phyloP scores from a whole-genome alignment of 2,888 invertebrate species.

The Chrysina gloriosa region DNA sequence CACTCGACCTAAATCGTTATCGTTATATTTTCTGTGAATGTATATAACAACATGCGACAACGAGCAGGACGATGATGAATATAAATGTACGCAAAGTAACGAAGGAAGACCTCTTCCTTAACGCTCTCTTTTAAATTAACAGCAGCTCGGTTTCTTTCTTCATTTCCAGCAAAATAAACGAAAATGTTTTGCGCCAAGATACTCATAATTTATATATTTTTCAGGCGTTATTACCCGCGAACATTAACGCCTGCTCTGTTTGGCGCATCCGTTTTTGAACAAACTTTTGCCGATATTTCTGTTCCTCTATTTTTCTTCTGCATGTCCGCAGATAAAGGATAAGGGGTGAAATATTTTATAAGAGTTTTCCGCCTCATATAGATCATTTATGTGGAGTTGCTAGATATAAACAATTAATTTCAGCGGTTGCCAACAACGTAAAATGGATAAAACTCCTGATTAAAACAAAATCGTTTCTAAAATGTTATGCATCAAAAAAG shows the following conservation, averaged over 20 bases:
- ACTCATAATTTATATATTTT: constrained; percentile 60
- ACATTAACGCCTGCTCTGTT: constrained; percentile 31
- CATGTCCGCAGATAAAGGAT: constrained; percentile 30
- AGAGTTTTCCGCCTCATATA: constrained; percentile 48
- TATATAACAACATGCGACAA: constrained; percentile 27
- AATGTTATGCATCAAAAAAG: too few relatives aligned
- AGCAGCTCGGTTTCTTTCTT: constrained; percentile 40
- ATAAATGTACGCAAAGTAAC: constrained; percentile 41
- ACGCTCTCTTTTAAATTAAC: constrained; percentile 53
- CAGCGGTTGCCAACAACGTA: too few relatives aligned
- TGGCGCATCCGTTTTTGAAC: constrained; percentile 1
- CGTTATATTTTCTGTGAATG: constrained; percentile 38
- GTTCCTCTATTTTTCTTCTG: background rate
- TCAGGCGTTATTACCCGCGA: constrained; percentile 58
- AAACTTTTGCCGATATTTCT: constrained; percentile 24
- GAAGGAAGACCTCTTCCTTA: constrained; percentile 46
- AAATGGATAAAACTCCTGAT: too few relatives aligned
- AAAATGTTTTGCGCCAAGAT: constrained; percentile 52
- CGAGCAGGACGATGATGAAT: constrained; percentile 31
- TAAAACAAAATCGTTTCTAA: too few relatives aligned
- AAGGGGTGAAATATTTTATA: constrained; percentile 44
- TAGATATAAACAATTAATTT: constrained; percentile 36
- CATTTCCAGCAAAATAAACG: constrained; percentile 51
- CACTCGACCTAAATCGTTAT: constrained; percentile 25
- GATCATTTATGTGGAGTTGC: constrained; percentile 45